Base-by-base conservation (phyloP, 2,797 vertebrate genomes). In the Ceryle rudis region DNA sequence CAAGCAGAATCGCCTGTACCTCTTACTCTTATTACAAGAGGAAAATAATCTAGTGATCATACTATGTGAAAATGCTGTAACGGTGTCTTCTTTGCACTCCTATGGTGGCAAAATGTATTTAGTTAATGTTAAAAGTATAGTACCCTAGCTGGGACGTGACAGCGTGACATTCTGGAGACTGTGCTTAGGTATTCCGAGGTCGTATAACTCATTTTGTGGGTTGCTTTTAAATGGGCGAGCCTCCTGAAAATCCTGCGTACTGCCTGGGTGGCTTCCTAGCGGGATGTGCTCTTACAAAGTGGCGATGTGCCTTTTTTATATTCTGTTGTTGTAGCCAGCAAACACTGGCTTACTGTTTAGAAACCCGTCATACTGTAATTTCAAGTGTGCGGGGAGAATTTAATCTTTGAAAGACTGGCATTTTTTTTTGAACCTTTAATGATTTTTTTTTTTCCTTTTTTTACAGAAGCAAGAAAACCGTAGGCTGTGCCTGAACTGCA, bases 291-390 rank as follows among this genome's bases (percentile, higher is more conserved):
- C 28, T 66, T 47, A 28, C 5, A 9, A 47, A 89, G 89, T 46
- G 62, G 33, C 80, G 61, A 5, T n/a, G 55, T 39, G 88, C 78
- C 73, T 77, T 77, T 88, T 94, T 81, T 77, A 26, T 67, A 80
- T 94, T 90, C 87, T 61, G 37, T 60, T 81, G 70, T 35, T 65
- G 91, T 60, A 80, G 77, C 67, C 44, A 47, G 77, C 86, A 84
- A 89, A 94, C 83, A 86, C 86, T 74, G 71, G 6, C 67, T 90
- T 70, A 65, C 81, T 93, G 67, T 81, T 95, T 71, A 65, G 91
- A 80, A 90, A 78, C 33, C 37, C 22, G 2, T 89, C 72, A 87
- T 95, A 65, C 0, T 95, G 83, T 78, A 46, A 93, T 89, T 91
- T 89, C 73, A 81, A 73, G 57, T 85, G 74, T 79, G 44, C 75